Evolutionary conservation across 2,113 vertebrate species (phyloP), one percentile per base, ranked within the genome.

Genomic region (Lepidothrix coronata): DNA sequence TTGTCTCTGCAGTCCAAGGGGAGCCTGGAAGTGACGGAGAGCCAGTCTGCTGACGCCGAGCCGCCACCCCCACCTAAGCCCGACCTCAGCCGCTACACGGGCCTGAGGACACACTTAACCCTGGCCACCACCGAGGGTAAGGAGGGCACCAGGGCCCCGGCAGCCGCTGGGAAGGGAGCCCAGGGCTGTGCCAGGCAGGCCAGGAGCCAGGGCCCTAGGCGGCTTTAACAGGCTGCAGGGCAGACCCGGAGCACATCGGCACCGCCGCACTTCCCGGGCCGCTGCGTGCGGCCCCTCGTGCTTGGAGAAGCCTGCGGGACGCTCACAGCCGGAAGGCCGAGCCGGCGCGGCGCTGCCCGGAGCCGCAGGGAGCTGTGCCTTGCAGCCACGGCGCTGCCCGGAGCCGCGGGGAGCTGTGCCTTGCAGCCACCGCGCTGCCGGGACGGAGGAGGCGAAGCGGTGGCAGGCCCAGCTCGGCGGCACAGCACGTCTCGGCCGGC

Each of bases 1-100:
- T 78, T 95, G 89, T 96, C 85, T 85, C 85, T 94, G 51, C 95
- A 99, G 99, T 99, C 99, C 71, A 99, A 99, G 96, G 99, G 99
- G 96, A 99, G 99, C 95, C 97, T 99, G 92, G 99, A 99, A 95
- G 98, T 98, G 96, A 99, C 99, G 14, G 99, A 99, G 97, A 99
- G 99, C 97, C 99, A 99, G 96, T 99, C 99, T 15, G 99, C 98
- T 6, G 99, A 99, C 6, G 98, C 98, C 10, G 99, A 99, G 59
- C 98, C 99, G 8, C 99, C 99, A 33, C 99, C 99, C 58, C 99
- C 99, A 83, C 99, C 99, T 46, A 99, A 99, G 97, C 99, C 99
- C 1, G 99, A 99, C 96, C 97, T 99, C 92, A 98, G 98, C 97
- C 98, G 99, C 87, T 99, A 99, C 96, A 97, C 98, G 5, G 99